Base-by-base conservation (phyloP, 2,113 vertebrate genomes). In the Clupea harengus region DNA sequence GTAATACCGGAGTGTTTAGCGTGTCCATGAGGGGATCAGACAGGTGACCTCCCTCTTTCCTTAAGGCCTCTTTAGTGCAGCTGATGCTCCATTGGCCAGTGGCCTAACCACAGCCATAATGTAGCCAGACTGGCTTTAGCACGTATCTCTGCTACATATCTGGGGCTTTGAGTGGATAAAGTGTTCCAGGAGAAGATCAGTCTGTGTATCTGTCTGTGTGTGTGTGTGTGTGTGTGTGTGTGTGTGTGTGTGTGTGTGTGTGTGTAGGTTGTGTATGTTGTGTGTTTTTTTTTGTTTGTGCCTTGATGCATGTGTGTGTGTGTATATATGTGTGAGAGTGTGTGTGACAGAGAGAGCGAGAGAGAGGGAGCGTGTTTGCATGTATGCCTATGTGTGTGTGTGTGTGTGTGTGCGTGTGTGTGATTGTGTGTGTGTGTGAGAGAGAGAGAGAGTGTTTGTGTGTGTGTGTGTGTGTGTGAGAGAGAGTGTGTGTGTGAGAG, bases 91-190 rank as follows among this genome's bases (percentile, higher is more conserved):
- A 25, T 11, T 72, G 64, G 64, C 64, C 64, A 28, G 25, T 72
- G 64, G 64, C 64, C 64, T 72, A 72, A 25, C 64, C n/a, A 25
- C 25, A 28, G 25, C 64, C 64, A 72, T 72, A 72, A 72, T 72
- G 25, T 72, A 32, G 64, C 25, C 64, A 25, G 28, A 25, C 64
- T 72, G 64, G 64, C 64, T 72, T 72, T 72, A 32, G n/a, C n/a
- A 4, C 15, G 25, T 11, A 72, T 72, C 64, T 72, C 64, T 32
- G 25, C 64, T 72, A 72, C 64, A 72, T 72, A 72, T 72, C 64
- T 72, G 64, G 64, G 64, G 64, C 64, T 72, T 72, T 72, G 64
- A 32, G n/a, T 72, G 64, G 64, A 72, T 72, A 72, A 72, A 72
- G 25, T 72, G 64, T 72, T 72, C 64, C 64, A 25, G 25, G 25